These are phyloP conservation scores for Datnioides undecimradiatus DNA, from an alignment of 2,113 vertebrate species.

Conservation along the genomic window DNA sequence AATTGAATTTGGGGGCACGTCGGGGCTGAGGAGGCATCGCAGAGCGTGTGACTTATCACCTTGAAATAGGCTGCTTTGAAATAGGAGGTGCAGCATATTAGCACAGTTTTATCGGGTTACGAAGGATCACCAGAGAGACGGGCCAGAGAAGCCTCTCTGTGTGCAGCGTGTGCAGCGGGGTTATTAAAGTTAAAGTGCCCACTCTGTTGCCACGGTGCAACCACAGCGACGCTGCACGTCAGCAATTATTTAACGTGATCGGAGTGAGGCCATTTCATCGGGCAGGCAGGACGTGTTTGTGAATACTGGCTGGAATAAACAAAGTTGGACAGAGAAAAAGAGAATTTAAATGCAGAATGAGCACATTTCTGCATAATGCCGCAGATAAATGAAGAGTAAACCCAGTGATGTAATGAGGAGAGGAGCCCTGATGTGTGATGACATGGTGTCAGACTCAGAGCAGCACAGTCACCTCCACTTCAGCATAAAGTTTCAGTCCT, in stretches of 20 bases:
- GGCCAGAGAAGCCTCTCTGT: background rate
- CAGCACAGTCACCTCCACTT: background rate
- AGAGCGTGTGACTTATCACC: conserved; percentile 20
- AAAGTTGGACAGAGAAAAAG: background rate
- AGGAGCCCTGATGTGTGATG: background rate
- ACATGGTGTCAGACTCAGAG: background rate
- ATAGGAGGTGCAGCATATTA: conserved; percentile 15
- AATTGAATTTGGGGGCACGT: background rate
- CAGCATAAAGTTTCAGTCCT: conserved; percentile 19
- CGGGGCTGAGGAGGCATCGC: background rate
- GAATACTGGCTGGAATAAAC: background rate
- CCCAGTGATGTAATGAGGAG: background rate
- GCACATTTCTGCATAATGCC: too few species aligned
- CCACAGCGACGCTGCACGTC: background rate
- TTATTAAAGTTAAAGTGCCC: background rate
- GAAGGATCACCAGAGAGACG: background rate
- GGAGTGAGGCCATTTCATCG: background rate
- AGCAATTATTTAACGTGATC: background rate
- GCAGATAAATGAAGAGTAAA: too few species aligned
- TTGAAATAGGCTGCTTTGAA: conserved; percentile 45
- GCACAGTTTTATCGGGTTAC: conserved; percentile 26
- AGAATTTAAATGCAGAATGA: background rate
- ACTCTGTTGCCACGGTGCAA: background rate
- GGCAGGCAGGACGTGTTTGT: background rate
- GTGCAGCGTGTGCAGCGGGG: background rate